A percentile compares a stretch with the other conserved stretches of the same genome.
Conservation (phyloP, 2,113 vertebrate species). For the Coryphaenoides rupestris region DNA sequence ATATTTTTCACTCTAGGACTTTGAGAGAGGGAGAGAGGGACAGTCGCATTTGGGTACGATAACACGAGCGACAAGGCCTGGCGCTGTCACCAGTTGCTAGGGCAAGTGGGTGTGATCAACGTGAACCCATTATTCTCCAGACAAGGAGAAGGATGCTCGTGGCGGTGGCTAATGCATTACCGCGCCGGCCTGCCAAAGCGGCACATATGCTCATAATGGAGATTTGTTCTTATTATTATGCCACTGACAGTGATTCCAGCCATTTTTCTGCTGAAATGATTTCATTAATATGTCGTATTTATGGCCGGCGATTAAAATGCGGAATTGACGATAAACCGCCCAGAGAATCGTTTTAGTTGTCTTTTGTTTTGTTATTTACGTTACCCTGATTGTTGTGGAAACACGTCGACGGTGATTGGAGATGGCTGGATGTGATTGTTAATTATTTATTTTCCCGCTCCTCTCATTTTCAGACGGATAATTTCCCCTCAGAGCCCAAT, state of each 20-base stretch:
- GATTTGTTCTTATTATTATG: slow-evolving; percentile 36
- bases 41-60: slow-evolving; percentile 65
- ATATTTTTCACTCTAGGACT: slow-evolving; percentile 45
- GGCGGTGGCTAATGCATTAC: slow-evolving; percentile 56
- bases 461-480: slow-evolving; percentile 93
- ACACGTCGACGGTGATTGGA: background rate
- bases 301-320: slow-evolving; percentile 1
- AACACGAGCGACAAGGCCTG: slow-evolving; percentile 69
- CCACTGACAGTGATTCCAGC: slow-evolving; percentile 28
- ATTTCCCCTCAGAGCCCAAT: slow-evolving; percentile 99
- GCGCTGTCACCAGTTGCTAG: slow-evolving; percentile 69
- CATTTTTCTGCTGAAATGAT: slow-evolving; percentile 24
- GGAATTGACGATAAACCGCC: background rate
- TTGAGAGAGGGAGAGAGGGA: slow-evolving; percentile 13
- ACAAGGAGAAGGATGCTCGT: slow-evolving; percentile 54
- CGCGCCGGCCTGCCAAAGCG: slow-evolving; percentile 49
- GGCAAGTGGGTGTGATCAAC: slow-evolving; percentile 70
- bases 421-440: slow-evolving; percentile 1
- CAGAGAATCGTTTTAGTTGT: background rate
- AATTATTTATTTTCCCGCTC: slow-evolving; percentile 27
- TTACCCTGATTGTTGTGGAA: slow-evolving; percentile 12
- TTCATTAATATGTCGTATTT: slow-evolving; percentile 20
- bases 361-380: slow-evolving; percentile 16
- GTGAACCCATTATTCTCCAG: slow-evolving; percentile 70
- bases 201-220: slow-evolving; percentile 56